Evolutionary conservation across 1,140 invertebrate genomes (phyloP).

Genomic region (Hyles euphorbiae): DNA sequence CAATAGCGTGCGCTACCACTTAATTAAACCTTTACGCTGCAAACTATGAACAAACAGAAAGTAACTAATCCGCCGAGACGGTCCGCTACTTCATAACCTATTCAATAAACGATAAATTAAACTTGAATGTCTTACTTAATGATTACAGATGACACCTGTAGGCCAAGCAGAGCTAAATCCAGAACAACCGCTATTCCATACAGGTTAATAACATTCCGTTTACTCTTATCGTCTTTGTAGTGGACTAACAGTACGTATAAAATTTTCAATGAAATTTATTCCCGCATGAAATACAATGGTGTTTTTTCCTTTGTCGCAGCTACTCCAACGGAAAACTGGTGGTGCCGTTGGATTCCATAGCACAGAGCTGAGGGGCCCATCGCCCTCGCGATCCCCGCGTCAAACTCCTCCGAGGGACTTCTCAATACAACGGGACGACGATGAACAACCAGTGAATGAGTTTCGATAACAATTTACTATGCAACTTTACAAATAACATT

Average conservation of each 20-base stretch:
- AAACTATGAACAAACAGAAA: constrained; percentile 40
- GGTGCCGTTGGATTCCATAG: constrained; percentile 75
- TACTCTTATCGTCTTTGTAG: not conserved
- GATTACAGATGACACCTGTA: constrained; percentile 72
- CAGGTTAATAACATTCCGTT: constrained; percentile 51
- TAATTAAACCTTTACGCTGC: constrained; percentile 59
- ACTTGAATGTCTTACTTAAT: constrained; percentile 44
- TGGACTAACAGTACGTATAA: not conserved
- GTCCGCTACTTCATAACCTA: constrained; percentile 13
- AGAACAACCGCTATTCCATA: constrained; percentile 70
- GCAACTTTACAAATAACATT: constrained; percentile 33
- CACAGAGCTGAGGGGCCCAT: constrained; percentile 64
- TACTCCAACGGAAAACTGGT: constrained; percentile 75
- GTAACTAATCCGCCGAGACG: constrained; percentile 44
- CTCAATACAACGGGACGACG: constrained; percentile 36
- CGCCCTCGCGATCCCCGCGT: constrained; percentile 49
- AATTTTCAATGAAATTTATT: not conserved
- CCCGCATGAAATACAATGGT: not conserved
- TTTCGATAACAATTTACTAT: not conserved
- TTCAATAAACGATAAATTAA: constrained; percentile 27
- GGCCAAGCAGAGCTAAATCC: constrained; percentile 73
- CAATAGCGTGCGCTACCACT: constrained; percentile 66
- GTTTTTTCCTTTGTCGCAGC: constrained; percentile 59
- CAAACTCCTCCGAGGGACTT: constrained; percentile 52
- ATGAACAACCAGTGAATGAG: constrained; percentile 18